Evolutionary conservation across 2,888 invertebrate species (phyloP), one percentile per base, ranked within the genome.

Genomic region (Argyresthia goedartella): DNA sequence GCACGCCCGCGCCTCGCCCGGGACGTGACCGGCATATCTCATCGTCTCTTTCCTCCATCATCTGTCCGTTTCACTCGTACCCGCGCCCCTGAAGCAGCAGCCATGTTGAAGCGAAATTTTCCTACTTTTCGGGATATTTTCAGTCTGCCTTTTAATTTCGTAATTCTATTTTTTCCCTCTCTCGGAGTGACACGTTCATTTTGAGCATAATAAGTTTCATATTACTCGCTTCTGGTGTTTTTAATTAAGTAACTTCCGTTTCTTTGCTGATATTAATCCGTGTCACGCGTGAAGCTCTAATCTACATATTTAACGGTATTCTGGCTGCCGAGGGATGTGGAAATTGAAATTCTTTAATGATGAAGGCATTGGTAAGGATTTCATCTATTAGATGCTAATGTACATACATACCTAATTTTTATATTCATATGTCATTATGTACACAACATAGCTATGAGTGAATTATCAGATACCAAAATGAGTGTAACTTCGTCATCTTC

Each of bases 1-100:
- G 76, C 82, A 84, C 86, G 85, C 80, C 79, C 82, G 78, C 75
- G 81, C 81, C 79, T 79, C 72, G 77, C 78, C 79, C 73, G 75
- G 64, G 69, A 86, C 87, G 87, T 87, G 87, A 87, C 86, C 71
- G 71, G 86, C 86, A 87, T 87, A 73, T 74, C 79, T 76, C 75
- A 80, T 74, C 78, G 76, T 80, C 82, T 81, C 75, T 80, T 81
- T 80, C 79, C 79, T 81, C 81, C 69, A 48, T 57, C 78, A 57
- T 60, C 56, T 68, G 71, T 57, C 75, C 66, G 64, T 73, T 74
- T 68, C 81, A 60, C 73, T 79, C 77, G 62, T 75, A 72, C 76
- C 75, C 73, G 73, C 81, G 81, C 81, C 70, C 66, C 60, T 61
- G 25, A 25, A 25, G 25, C 25, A 25, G 65, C 79, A 74, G 81